Percentiles rank a stretch among this genome's conserved stretches.
Conservation (phyloP, 2,888 invertebrate species). For the Caenorhabditis sp. region DNA sequence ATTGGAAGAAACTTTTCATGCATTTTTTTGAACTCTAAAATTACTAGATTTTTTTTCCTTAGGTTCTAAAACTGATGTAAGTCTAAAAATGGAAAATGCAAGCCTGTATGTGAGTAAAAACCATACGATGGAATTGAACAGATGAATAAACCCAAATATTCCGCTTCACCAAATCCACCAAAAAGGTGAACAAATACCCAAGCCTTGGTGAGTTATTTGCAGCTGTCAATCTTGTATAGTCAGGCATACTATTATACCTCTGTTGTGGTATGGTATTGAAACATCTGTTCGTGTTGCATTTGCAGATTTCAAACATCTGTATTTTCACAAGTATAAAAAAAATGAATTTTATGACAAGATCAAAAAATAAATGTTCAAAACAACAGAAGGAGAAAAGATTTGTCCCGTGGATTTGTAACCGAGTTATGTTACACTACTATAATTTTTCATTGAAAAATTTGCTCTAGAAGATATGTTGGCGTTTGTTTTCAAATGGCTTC, state of each 20-base stretch:
- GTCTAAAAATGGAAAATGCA: no score
- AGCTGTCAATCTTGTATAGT: slow-evolving; percentile 20
- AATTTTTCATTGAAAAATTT: not conserved
- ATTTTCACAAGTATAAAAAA: not conserved
- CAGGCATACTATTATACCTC: slow-evolving; percentile 33
- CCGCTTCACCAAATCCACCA: not conserved
- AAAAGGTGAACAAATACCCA: not conserved
- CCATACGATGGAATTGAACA: no score
- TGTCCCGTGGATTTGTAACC: no score
- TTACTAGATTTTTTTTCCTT: no score
- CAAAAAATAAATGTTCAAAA: not conserved
- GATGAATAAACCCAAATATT: not conserved
- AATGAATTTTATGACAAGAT: not conserved
- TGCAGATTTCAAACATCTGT: slow-evolving; percentile 5
- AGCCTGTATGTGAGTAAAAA: no score
- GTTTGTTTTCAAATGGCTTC: not conserved
- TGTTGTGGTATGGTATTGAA: slow-evolving; percentile 28
- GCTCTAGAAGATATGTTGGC: not conserved
- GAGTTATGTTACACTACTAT: no score
- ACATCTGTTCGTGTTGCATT: slow-evolving; percentile 34
- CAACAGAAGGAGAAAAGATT: not conserved
- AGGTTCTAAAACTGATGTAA: no score
- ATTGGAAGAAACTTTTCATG: no score
- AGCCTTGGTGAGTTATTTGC: not conserved
- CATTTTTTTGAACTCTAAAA: no score